phyloP scores from a whole-genome alignment of 2,797 vertebrate species.

The Micrastur ruficollis region DNA sequence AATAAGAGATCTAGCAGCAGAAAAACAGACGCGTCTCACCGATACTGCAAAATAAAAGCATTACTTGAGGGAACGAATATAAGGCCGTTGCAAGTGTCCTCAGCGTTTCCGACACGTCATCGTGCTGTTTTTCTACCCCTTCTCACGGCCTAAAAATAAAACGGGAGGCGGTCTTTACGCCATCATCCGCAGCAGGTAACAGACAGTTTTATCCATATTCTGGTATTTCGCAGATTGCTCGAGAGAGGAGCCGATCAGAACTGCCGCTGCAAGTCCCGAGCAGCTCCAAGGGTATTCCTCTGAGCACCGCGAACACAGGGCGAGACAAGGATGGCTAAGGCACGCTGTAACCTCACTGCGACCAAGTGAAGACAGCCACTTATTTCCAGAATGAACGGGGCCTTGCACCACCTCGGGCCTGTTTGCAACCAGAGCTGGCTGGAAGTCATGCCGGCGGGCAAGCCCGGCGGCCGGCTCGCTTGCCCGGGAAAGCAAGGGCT shows the following conservation, averaged over 20 bases:
- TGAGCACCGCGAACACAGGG: accelerated
- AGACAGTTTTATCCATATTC: not conserved
- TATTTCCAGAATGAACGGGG: not conserved
- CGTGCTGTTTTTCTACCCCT: not conserved
- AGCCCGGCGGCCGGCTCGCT: accelerated
- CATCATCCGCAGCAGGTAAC: not conserved
- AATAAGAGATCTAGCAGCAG: not conserved
- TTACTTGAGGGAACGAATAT: not conserved
- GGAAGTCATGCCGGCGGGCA: not conserved
- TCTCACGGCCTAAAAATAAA: not conserved
- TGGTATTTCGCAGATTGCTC: not conserved
- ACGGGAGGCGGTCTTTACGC: not conserved
- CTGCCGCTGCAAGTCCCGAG: not conserved
- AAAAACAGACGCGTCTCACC: not conserved
- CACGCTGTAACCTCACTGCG: not conserved
- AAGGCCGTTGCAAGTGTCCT: not conserved
- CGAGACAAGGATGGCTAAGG: accelerated
- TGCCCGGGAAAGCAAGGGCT: not conserved
- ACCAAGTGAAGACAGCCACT: not conserved
- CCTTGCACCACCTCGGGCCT: not conserved
- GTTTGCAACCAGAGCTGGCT: not conserved
- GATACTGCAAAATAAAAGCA: not conserved
- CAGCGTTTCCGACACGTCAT: not conserved
- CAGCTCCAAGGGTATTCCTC: not conserved
- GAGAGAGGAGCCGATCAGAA: not conserved